These are phyloP conservation scores for Steatocranus sp. DNA, from an alignment of 2,797 vertebrate species.

Conservation along the genomic window DNA sequence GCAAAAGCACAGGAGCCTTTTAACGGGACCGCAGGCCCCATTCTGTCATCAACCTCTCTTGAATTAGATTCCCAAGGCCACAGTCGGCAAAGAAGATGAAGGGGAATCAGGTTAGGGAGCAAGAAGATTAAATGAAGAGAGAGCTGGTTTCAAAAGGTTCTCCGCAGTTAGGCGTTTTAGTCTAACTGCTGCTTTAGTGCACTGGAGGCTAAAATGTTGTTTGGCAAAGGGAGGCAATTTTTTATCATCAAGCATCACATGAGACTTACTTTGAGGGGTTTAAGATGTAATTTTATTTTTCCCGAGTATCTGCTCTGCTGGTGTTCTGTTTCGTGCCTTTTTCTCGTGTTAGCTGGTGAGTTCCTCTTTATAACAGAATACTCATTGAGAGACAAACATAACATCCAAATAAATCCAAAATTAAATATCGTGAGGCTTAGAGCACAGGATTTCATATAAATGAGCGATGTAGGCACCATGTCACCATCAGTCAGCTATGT, in stretches of 20 bases:
- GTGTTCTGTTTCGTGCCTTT: neutral
- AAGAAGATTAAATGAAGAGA: constrained; percentile 70
- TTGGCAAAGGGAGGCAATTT: neutral
- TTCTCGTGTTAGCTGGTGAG: neutral
- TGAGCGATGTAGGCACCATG: neutral
- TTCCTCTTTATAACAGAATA: neutral
- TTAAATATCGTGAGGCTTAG: neutral
- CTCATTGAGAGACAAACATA: neutral
- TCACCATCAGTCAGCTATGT: neutral
- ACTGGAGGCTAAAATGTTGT: neutral
- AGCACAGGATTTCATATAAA: neutral
- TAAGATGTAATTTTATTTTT: neutral
- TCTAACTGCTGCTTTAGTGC: constrained; percentile 12
- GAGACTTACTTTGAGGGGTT: neutral
- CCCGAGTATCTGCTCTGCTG: neutral
- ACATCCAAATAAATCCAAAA: neutral
- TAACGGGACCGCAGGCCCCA: constrained; percentile 66
- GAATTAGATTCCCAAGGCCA: constrained; percentile 74
- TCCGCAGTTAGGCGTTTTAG: constrained; percentile 11
- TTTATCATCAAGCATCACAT: neutral
- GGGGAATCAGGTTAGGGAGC: constrained; percentile 69
- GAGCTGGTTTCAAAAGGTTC: constrained; percentile 32
- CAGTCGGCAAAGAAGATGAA: constrained; percentile 69
- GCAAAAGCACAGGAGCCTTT: constrained; percentile 37
- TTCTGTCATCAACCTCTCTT: constrained; percentile 68